phyloP scores from a whole-genome alignment of 2,113 vertebrate genomes.

The Oxyruncus cristatus region DNA sequence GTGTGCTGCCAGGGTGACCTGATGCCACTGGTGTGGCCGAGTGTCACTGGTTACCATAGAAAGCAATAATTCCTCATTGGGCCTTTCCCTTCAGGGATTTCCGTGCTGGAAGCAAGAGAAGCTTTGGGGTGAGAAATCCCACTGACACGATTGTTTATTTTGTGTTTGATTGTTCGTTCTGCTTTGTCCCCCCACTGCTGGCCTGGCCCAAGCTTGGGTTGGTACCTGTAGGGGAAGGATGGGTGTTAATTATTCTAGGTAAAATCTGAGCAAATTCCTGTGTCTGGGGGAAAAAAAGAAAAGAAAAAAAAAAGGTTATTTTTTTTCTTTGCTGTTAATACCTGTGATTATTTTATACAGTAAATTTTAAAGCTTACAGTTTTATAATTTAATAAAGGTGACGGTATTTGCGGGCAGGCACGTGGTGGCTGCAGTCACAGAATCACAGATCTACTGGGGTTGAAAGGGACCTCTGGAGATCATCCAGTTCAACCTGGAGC shows the following conservation, averaged over 20 bases:
- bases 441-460: not conserved
- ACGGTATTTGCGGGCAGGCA: not conserved
- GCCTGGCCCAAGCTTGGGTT: not conserved
- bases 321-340: slow-evolving; percentile 9
- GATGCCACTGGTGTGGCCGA: not conserved
- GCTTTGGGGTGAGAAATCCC: not conserved
- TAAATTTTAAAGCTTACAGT: not conserved
- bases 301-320: no score
- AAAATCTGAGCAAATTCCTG: not conserved
- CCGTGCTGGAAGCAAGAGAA: not conserved
- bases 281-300: not conserved
- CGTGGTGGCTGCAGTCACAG: not conserved
- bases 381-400: slow-evolving; percentile 51
- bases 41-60: not conserved
- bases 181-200: not conserved
- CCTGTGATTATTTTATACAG: slow-evolving; percentile 32
- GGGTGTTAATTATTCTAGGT: not conserved
- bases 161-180: not conserved
- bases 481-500: not conserved
- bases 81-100: not conserved
- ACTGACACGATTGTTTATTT: not conserved
- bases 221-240: not conserved
- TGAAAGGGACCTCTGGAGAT: not conserved
- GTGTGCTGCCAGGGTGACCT: not conserved
- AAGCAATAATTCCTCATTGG: slow-evolving; percentile 37